A percentile compares a stretch with the other conserved stretches of the same genome.
These are phyloP conservation scores for Tipula confusa DNA, from an alignment of 2,888 invertebrate genomes.

Conservation along the genomic window DNA sequence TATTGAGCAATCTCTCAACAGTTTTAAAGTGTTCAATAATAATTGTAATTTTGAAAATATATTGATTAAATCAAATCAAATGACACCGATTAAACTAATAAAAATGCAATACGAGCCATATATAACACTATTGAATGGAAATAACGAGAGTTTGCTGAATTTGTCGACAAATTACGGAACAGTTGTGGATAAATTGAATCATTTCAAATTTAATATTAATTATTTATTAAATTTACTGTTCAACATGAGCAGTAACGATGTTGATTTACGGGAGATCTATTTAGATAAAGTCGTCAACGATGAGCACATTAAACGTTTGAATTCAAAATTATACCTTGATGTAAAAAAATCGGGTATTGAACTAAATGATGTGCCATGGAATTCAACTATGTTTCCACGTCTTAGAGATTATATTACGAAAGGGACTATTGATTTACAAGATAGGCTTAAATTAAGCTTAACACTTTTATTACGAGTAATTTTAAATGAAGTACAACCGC, in stretches of 20 bases:
- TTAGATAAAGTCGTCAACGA: constrained; percentile 37
- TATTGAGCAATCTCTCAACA: constrained; percentile 39
- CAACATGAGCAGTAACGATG: constrained; percentile 47
- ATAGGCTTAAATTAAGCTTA: constrained; percentile 39
- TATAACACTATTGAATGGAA: constrained; percentile 38
- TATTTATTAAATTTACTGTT: constrained; percentile 50
- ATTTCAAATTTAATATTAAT: constrained; percentile 33
- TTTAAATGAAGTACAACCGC: constrained; percentile 38
- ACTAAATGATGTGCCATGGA: constrained; percentile 44
- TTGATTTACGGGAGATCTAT: constrained; percentile 43
- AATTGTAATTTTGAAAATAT: constrained; percentile 41
- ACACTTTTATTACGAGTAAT: constrained; percentile 40
- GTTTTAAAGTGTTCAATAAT: neutral
- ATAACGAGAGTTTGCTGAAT: constrained; percentile 39
- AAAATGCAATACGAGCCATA: constrained; percentile 44
- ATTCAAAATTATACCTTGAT: neutral
- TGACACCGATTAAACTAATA: constrained; percentile 42
- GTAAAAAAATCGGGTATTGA: neutral
- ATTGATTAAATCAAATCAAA: constrained; percentile 41
- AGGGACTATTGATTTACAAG: constrained; percentile 35
- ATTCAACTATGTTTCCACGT: constrained; percentile 43
- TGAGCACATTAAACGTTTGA: neutral
- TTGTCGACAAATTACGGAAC: constrained; percentile 37
- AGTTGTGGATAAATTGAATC: neutral
- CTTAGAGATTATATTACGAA: constrained; percentile 43